Percentiles rank a stretch among this genome's conserved stretches.
Evolutionary conservation across 2,113 vertebrate genomes (phyloP).

Genomic region (Epinephelus moara): DNA sequence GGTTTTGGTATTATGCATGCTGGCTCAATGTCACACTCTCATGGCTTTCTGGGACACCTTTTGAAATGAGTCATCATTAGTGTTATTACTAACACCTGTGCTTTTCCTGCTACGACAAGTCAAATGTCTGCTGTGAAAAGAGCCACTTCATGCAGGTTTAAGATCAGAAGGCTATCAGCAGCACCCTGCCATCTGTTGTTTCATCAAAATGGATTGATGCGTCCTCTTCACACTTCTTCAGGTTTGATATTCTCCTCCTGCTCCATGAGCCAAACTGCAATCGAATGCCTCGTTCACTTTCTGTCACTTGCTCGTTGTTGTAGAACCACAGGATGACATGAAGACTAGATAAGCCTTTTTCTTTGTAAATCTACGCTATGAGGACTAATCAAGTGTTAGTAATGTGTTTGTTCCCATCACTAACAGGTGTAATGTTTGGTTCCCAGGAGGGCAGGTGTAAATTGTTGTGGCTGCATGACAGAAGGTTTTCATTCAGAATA

Average conservation of each 20-base stretch:
- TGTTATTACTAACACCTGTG: background rate
- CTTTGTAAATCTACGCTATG: background rate
- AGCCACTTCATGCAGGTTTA: background rate
- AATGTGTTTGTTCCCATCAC: constrained; percentile 10
- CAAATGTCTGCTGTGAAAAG: background rate
- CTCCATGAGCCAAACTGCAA: background rate
- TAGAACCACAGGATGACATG: background rate
- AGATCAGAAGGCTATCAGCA: background rate
- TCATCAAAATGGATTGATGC: background rate
- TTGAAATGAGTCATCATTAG: background rate
- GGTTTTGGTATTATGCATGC: background rate
- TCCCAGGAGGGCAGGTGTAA: constrained; percentile 6
- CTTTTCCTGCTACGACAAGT: background rate
- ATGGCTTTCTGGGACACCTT: background rate
- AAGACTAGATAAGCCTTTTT: constrained; percentile 5
- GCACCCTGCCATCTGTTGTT: background rate
- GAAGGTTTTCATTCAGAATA: constrained; percentile 1
- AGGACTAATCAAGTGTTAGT: constrained; percentile 30
- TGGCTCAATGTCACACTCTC: background rate
- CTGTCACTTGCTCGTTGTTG: background rate
- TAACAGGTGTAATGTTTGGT: constrained; percentile 18
- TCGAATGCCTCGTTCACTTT: background rate
- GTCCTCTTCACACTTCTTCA: background rate
- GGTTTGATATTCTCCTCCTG: background rate
- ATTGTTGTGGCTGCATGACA: constrained; percentile 22